Evolutionary conservation across 2,888 invertebrate species (phyloP).

Genomic region (Drosophila fulvimacula): DNA sequence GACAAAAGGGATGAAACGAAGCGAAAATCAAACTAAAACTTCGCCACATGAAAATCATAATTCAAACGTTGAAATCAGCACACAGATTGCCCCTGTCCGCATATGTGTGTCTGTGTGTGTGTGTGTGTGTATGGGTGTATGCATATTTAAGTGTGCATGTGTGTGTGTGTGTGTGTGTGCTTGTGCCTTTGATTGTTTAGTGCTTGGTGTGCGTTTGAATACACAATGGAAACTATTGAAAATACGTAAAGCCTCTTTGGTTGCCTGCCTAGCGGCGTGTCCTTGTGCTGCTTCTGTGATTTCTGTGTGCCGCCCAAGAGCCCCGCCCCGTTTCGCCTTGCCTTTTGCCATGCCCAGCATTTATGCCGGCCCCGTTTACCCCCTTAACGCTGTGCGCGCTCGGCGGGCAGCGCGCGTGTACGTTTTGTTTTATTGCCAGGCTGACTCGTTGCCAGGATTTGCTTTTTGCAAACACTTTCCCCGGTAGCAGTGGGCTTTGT

Average conservation of each 20-base stretch:
- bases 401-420: conserved; percentile 51
- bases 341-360: conserved; percentile 7
- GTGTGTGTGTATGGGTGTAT: conserved; percentile 22
- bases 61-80: conserved; percentile 72
- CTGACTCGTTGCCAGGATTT: conserved; percentile 59
- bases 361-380: conserved; percentile 11
- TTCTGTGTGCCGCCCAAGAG: conserved; percentile 34
- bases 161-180: conserved; percentile 31
- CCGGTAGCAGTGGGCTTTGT: conserved; percentile 10
- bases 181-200: conserved; percentile 55
- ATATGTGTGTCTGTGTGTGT: conserved; percentile 29
- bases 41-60: conserved; percentile 76
- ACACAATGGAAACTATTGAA: conserved; percentile 76
- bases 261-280: conserved; percentile 60
- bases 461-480: conserved; percentile 66
- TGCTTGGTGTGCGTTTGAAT: conserved; percentile 31
- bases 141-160: conserved; percentile 13
- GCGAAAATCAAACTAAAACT: conserved; percentile 77
- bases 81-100: conserved; percentile 61
- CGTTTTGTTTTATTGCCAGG: conserved; percentile 74
- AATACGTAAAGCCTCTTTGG: conserved; percentile 75
- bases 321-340: neutral
- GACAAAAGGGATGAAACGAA: conserved; percentile 71
- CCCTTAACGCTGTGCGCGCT: conserved; percentile 20
- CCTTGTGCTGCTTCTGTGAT: conserved; percentile 78